phyloP scores from a whole-genome alignment of 2,888 invertebrate species.

The Rhamphomyia laevipes region DNA sequence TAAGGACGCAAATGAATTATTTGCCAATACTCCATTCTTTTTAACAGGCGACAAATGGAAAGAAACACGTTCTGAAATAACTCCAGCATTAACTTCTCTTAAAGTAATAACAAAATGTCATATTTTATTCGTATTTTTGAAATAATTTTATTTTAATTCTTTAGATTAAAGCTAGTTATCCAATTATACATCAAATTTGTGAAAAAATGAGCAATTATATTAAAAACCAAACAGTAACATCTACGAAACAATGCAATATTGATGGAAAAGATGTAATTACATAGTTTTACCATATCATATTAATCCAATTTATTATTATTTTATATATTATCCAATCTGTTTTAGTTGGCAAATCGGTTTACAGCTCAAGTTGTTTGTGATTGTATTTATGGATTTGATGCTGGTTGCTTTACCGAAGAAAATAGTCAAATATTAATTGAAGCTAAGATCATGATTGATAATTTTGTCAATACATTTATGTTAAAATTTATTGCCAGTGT shows the following conservation, averaged over 20 bases:
- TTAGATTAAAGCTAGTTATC: constrained; percentile 39
- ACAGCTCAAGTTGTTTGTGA: constrained; percentile 38
- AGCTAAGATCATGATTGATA: constrained; percentile 25
- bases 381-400: constrained; percentile 38
- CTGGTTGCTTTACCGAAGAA: constrained; percentile 30
- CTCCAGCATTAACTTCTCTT: constrained; percentile 40
- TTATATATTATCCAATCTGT: not conserved
- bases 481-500: not conserved
- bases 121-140: not conserved
- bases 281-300: not conserved
- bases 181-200: constrained; percentile 38
- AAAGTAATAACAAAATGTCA: constrained; percentile 30
- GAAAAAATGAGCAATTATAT: constrained; percentile 35
- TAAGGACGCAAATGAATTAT: constrained; percentile 37
- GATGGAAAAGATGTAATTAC: constrained; percentile 35
- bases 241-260: constrained; percentile 25
- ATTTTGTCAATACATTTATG: constrained; percentile 8
- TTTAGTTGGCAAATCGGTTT: constrained; percentile 29
- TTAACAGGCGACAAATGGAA: constrained; percentile 41
- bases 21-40: constrained; percentile 39
- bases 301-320: too few species aligned
- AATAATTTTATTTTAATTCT: not conserved
- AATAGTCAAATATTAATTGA: constrained; percentile 25
- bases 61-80: constrained; percentile 37
- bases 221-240: constrained; percentile 14